Conservation (phyloP, 2,797 vertebrate genomes). For the Trachurus trachurus region DNA sequence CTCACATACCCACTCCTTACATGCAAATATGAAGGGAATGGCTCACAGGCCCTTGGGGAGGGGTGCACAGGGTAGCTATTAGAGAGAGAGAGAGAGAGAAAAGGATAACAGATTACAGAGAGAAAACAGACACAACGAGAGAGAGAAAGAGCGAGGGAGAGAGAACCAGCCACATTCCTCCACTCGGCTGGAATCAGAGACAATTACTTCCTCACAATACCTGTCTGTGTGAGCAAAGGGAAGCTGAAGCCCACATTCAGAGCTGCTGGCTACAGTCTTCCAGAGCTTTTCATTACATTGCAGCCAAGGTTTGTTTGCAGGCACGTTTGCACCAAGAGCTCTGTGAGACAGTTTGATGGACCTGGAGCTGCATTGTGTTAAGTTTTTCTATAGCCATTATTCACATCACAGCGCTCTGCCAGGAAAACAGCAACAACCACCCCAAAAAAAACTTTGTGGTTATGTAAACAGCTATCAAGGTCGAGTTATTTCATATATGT, state of each 20-base stretch:
- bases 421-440: not conserved
- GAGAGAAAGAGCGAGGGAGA: conserved; percentile 61
- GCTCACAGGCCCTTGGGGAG: conserved; percentile 56
- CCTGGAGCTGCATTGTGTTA: not conserved
- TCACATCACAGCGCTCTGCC: too few species aligned
- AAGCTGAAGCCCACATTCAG: conserved; percentile 21
- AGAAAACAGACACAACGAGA: conserved; percentile 48
- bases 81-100: conserved; percentile 47
- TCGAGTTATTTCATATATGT: not conserved
- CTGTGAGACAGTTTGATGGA: not conserved
- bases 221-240: conserved; percentile 34
- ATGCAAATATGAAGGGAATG: conserved; percentile 76
- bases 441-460: not conserved
- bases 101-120: conserved; percentile 65
- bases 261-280: conserved; percentile 9
- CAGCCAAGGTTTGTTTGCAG: not conserved
- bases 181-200: conserved; percentile 52
- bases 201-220: conserved; percentile 14
- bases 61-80: conserved; percentile 68
- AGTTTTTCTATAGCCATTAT: not conserved
- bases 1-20: conserved; percentile 69
- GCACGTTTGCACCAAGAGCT: not conserved
- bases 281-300: not conserved
- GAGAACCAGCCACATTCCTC: conserved; percentile 59
- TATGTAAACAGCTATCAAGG: not conserved